These are phyloP conservation scores for Tapirus terrestris DNA, from an alignment of 2,113 vertebrate genomes.

Conservation along the genomic window DNA sequence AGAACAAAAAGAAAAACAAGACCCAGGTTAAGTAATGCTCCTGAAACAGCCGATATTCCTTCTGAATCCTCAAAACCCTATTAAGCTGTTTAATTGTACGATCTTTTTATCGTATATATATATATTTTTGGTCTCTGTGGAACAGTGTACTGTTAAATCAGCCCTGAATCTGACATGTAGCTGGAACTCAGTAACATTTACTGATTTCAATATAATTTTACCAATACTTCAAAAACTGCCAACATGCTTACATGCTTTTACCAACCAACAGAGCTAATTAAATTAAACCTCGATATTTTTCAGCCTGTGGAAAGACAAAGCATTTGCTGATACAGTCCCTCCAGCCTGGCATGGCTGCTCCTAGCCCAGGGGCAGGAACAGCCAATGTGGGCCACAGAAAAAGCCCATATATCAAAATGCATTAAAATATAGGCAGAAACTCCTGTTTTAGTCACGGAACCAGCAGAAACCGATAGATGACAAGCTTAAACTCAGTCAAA, in stretches of 20 bases:
- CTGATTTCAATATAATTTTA: not conserved
- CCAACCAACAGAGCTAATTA: not conserved
- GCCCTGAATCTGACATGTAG: not conserved
- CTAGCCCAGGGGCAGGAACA: not conserved
- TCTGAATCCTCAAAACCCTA: not conserved
- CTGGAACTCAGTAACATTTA: not conserved
- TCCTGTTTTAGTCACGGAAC: not conserved
- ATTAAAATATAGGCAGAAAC: not conserved
- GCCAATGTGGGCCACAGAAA: not conserved
- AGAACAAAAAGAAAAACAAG: conserved; percentile 3
- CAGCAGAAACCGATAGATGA: not conserved
- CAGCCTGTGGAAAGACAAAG: not conserved
- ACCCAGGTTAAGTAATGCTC: not conserved
- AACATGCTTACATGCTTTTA: not conserved
- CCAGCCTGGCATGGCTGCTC: not conserved
- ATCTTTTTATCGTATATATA: not conserved
- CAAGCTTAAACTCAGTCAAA: not conserved
- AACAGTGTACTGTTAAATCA: not conserved
- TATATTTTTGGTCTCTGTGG: not conserved
- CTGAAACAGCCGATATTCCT: not conserved
- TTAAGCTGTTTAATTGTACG: not conserved
- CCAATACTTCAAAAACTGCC: not conserved
- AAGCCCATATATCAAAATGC: not conserved
- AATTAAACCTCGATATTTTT: not conserved
- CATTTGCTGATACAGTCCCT: not conserved